Conservation (phyloP, 2,797 vertebrate genomes). For the Sorex maritimensis region DNA sequence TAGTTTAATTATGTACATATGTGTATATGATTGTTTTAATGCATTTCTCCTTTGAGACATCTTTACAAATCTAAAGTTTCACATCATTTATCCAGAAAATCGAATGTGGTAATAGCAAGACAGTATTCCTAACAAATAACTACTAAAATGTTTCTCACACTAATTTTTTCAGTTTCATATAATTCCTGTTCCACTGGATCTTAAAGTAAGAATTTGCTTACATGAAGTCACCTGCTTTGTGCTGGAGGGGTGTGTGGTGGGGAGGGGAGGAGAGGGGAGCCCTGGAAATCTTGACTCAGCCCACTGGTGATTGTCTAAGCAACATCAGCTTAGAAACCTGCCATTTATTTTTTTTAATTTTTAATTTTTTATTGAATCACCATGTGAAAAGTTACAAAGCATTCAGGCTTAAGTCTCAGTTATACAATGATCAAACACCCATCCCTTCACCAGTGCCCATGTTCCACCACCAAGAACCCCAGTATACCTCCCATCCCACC, state of each 20-base stretch:
- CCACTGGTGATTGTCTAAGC: neutral
- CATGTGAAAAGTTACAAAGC: no score
- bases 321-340: neutral
- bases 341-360: no score
- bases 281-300: conserved; percentile 7
- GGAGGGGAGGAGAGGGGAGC: neutral
- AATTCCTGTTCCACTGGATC: neutral
- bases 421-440: no score
- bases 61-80: neutral
- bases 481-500: no score
- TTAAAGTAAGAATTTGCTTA: conserved; percentile 35
- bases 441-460: no score
- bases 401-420: no score
- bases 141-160: neutral
- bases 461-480: no score
- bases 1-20: conserved; percentile 21
- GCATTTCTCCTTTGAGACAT: neutral
- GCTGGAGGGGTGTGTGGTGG: neutral
- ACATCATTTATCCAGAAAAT: neutral
- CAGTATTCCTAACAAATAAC: neutral
- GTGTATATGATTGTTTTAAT: neutral
- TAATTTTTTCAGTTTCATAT: conserved; percentile 13
- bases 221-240: neutral
- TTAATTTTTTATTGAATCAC: no score
- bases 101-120: neutral